Percentiles rank a stretch among this genome's conserved stretches.
Evolutionary conservation across 2,888 invertebrate species (phyloP).

Genomic region (Heliconius aoede): DNA sequence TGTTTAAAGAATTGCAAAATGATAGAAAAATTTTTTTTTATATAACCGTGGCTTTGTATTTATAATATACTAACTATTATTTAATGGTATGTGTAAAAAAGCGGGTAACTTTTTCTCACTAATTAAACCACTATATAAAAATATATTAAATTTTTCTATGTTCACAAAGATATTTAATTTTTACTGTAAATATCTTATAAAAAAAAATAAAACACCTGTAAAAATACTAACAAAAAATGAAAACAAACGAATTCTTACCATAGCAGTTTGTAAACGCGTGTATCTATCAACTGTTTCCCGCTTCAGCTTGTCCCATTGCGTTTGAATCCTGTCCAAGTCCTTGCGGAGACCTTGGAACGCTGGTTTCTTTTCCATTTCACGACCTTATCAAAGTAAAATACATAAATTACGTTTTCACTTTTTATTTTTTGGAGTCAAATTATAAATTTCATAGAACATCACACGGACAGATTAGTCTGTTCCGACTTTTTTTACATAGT

Average conservation of each 20-base stretch:
- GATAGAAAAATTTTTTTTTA: not conserved
- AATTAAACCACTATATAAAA: too few species aligned
- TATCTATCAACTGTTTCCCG: slow-evolving; percentile 94
- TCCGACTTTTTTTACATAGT: not conserved
- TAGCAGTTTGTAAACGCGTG: slow-evolving; percentile 93
- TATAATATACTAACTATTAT: not conserved
- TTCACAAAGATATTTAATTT: too few species aligned
- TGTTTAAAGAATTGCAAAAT: slow-evolving; percentile 46
- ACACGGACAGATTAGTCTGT: not conserved
- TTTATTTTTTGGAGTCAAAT: not conserved
- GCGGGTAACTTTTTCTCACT: too few species aligned
- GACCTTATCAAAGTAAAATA: slow-evolving; percentile 58
- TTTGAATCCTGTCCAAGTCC: slow-evolving; percentile 94
- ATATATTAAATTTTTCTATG: too few species aligned
- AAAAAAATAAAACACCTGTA: not conserved
- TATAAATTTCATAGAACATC: not conserved
- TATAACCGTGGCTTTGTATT: too few species aligned
- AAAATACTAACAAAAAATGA: not conserved
- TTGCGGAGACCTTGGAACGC: slow-evolving; percentile 75
- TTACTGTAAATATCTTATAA: too few species aligned
- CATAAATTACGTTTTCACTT: not conserved
- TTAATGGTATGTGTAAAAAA: not conserved
- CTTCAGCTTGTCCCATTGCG: slow-evolving; percentile 95
- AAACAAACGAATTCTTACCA: slow-evolving; percentile 69
- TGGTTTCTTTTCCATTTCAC: slow-evolving; percentile 82